A percentile compares a stretch with the other conserved stretches of the same genome.
phyloP scores from a whole-genome alignment of 2,113 vertebrate genomes.

The Psittacula cyanocephala region DNA sequence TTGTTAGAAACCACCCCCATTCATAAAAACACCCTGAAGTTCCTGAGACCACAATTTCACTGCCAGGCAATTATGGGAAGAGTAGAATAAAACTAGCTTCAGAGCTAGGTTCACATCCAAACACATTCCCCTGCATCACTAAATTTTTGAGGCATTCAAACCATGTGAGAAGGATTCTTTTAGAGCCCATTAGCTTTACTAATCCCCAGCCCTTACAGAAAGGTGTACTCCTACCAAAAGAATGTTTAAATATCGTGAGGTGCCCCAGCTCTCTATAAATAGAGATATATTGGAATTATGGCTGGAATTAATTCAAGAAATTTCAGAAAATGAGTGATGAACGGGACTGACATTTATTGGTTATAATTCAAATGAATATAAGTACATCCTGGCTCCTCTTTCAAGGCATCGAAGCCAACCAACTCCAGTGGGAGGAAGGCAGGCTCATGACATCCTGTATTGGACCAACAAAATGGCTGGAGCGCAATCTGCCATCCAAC shows the following conservation, averaged over 20 bases:
- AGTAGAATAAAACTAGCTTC: background rate
- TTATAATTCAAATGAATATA: slow-evolving; percentile 35
- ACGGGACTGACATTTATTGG: slow-evolving; percentile 51
- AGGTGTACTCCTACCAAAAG: slow-evolving; percentile 41
- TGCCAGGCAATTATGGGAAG: background rate
- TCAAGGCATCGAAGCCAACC: background rate
- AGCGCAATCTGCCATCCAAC: background rate
- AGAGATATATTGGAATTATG: slow-evolving; percentile 66
- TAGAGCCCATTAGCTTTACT: background rate
- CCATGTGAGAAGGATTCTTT: background rate
- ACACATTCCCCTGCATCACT: background rate
- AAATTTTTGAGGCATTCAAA: background rate
- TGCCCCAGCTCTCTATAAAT: slow-evolving; percentile 67
- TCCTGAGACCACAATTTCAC: background rate
- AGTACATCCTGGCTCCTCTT: slow-evolving; percentile 27
- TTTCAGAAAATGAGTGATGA: slow-evolving; percentile 66
- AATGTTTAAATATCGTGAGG: slow-evolving; percentile 54
- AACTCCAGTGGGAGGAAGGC: background rate
- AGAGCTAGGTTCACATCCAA: background rate
- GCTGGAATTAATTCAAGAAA: slow-evolving; percentile 73
- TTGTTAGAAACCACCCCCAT: slow-evolving; percentile 15
- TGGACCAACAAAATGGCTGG: background rate
- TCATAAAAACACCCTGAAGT: background rate
- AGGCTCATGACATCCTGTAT: background rate
- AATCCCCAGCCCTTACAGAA: slow-evolving; percentile 61